phyloP scores from a whole-genome alignment of 2,797 vertebrate genomes.

The Anabacerthia variegaticeps region DNA sequence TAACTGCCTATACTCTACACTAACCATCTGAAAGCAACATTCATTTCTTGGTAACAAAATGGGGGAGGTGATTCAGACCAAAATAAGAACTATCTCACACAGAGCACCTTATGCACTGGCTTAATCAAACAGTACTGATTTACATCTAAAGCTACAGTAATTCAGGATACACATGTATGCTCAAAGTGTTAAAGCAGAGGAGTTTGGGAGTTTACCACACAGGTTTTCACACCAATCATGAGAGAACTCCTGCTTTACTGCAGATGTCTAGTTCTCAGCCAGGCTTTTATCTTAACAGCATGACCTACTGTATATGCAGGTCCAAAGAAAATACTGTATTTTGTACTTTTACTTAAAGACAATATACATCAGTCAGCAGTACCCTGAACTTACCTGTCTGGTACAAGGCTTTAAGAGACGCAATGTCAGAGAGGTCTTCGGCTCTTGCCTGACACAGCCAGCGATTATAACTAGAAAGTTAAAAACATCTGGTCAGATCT shows the following conservation, averaged over 20 bases:
- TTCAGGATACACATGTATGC: background rate
- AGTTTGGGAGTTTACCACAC: background rate
- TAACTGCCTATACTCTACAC: background rate
- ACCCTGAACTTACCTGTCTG: constrained; percentile 86
- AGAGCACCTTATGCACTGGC: background rate
- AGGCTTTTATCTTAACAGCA: background rate
- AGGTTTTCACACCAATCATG: background rate
- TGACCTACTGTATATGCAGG: too few species aligned
- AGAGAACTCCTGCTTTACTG: background rate
- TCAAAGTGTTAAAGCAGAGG: background rate
- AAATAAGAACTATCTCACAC: background rate
- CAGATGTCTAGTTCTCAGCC: background rate
- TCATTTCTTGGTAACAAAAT: background rate
- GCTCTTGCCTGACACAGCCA: constrained; percentile 95
- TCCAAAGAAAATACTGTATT: background rate
- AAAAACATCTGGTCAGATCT: constrained; percentile 24
- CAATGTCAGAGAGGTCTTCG: constrained; percentile 95
- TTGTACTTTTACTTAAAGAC: background rate
- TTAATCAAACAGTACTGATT: background rate
- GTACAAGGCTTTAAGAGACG: constrained; percentile 95
- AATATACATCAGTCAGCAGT: background rate
- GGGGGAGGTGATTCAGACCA: background rate
- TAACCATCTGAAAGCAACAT: background rate
- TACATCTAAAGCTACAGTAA: background rate
- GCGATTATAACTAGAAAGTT: constrained; percentile 87